Evolutionary conservation across 2,113 vertebrate species (phyloP).

Genomic region (Lasiurus borealis): DNA sequence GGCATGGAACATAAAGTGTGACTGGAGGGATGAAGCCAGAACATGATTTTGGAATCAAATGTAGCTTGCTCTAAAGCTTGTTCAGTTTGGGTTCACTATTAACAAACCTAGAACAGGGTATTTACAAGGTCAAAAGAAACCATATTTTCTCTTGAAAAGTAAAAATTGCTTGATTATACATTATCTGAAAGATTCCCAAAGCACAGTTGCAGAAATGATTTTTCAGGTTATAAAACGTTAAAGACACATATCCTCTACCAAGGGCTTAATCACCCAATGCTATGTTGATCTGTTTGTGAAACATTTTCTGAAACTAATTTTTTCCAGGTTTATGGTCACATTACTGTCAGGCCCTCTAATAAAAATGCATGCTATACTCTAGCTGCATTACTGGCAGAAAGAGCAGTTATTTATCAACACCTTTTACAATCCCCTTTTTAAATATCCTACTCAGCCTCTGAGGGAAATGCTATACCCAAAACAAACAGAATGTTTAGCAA

Average conservation of each 20-base stretch:
- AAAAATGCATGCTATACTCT: background rate
- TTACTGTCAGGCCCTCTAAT: background rate
- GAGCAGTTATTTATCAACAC: background rate
- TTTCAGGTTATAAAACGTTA: background rate
- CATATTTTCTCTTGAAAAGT: background rate
- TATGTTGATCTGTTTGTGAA: background rate
- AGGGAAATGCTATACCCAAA: constrained; percentile 3
- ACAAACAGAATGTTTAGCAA: constrained; percentile 8
- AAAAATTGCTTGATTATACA: background rate
- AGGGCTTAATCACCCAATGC: background rate
- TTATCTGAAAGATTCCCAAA: background rate
- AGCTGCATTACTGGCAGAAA: background rate
- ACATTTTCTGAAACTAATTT: constrained; percentile 20
- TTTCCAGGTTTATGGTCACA: constrained; percentile 16
- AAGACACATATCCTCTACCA: background rate
- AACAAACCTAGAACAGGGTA: background rate
- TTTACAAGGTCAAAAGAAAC: constrained; percentile 1
- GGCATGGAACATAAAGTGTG: background rate
- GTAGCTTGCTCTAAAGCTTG: background rate
- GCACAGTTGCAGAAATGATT: constrained; percentile 20
- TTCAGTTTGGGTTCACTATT: background rate
- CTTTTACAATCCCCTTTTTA: constrained; percentile 27
- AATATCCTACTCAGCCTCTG: background rate
- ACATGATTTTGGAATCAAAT: background rate
- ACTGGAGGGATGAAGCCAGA: background rate